Evolutionary conservation across 2,797 vertebrate species (phyloP), one percentile per base, ranked within the genome.

Genomic region (Heliangelus exortis): DNA sequence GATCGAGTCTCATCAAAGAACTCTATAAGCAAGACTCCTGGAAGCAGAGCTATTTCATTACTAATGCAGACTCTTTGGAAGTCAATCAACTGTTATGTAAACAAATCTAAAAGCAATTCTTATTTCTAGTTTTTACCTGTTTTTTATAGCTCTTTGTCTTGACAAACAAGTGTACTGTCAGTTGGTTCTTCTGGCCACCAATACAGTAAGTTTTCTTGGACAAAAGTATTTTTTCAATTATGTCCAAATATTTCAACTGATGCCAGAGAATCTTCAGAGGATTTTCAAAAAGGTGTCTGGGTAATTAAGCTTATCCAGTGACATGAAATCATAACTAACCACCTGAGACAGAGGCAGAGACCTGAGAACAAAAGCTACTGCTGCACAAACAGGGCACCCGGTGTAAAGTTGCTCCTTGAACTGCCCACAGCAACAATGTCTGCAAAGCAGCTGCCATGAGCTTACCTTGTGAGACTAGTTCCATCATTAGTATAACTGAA

Each of bases 201-300:
- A 84, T 7, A 79, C 3, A 68, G 7, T 51, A 51, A 39, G 28
- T 92, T 81, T 86, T 82, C 78, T 75, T 62, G 66, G 58, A 74
- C 58, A 92, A 80, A 89, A 72, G 31, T 28, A 74, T 19, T 75
- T 84, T 51, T 92, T 87, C 66, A 79, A 8, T 84, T 69, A 92
- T 22, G 17, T 75, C 87, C 41, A 81, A 87, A 36, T 72, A 88
- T 43, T 92, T 91, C 78, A 92, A 91, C 54, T 84, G 41, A 81
- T 91, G 51, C 55, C 51, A 90, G 41, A 83, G 50, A 57, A 89
- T 65, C 76, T 66, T 68, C 45, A 79, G 63, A 95, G 63, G 15
- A 66, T 62, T 92, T 93, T 84, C 28, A 53, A 61, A 84, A 47
- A 77, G 47, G 33, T 73, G 50, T n/a, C 57, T 55, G 15, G 3